Evolutionary conservation across 1,140 invertebrate species (phyloP).

Genomic region (Drosophila navojoa): DNA sequence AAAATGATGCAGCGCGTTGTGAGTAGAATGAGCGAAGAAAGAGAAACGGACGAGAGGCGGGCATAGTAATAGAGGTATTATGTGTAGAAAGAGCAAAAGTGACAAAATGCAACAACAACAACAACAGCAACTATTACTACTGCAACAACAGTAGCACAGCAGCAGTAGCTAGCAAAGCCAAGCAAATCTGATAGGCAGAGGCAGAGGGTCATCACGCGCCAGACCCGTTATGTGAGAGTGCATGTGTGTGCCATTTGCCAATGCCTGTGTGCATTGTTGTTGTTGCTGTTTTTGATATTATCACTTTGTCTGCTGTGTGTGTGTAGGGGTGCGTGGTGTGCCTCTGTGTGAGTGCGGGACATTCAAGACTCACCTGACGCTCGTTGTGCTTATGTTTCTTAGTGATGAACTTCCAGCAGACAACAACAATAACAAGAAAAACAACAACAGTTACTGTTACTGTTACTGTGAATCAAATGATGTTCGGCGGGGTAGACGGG

Average conservation of each 20-base stretch:
- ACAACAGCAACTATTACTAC: neutral
- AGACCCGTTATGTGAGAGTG: conserved; percentile 11
- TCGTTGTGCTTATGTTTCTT: conserved; percentile 50
- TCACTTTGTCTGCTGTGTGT: conserved; percentile 44
- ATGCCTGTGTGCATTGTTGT: conserved; percentile 28
- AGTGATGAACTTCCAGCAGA: conserved; percentile 32
- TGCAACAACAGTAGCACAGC: conserved; percentile 14
- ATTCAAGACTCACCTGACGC: conserved; percentile 73
- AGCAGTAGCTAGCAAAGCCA: conserved; percentile 3
- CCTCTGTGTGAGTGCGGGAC: conserved; percentile 47
- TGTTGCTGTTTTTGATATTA: conserved; percentile 19
- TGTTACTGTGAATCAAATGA: conserved; percentile 32
- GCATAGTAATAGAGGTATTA: conserved; percentile 38
- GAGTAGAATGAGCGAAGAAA: conserved; percentile 53
- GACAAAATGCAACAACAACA: conserved; percentile 16
- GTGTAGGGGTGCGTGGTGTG: conserved; percentile 20
- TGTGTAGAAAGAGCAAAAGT: conserved; percentile 19
- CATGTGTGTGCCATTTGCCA: conserved; percentile 22
- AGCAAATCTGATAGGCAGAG: neutral
- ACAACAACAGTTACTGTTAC: conserved; percentile 11
- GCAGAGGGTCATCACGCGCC: conserved; percentile 28
- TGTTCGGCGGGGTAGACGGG: conserved; percentile 34
- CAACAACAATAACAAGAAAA: conserved; percentile 23
- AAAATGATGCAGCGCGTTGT: conserved; percentile 59
- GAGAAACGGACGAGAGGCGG: conserved; percentile 31